Base-by-base conservation (phyloP, 2,113 vertebrate species). In the Ptychochromis oligacanthus region DNA sequence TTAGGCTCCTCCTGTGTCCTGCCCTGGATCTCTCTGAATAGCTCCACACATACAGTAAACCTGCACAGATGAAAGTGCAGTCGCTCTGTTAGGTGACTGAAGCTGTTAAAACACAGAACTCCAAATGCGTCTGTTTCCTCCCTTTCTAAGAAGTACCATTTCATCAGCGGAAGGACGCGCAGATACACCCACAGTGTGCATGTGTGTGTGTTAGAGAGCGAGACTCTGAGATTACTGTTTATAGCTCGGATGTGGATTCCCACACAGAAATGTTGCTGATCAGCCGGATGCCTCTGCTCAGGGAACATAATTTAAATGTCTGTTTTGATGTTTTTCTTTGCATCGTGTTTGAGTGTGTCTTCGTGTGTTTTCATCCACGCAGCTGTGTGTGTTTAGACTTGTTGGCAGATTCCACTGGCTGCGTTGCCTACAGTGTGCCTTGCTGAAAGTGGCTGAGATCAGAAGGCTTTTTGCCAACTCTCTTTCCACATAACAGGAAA, bases 21-120 rank as follows among this genome's bases (percentile, higher is more conserved):
- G 86, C 77, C 91, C 91, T 87, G 60, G n/a, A 86, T 89, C 75
- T 87, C 79, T 70, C 64, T 76, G 75, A 89, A 86, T 64, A 89
- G 62, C 49, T 70, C 2, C 74, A 77, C 49, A 70, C 77, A 81
- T n/a, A 82, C 57, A 56, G 15, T 7, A 40, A 40, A 14, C 1
- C 31, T 20, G 18, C 54, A 65, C 18, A 36, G 6, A 75, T 43
- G 49, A 77, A 67, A 31, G 17, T n/a, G 1, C 24, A 46, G 18
- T 15, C 18, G 18, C 18, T 24, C 20, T 55, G 31, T 55, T 49
- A 40, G 56, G 11, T n/a, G 52, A 13, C 24, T 67, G 62, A 28
- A 56, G 20, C 24, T 52, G 46, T 54, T 34, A 60, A 61, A 75
- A 78, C 46, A 24, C 38, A 80, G 34, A 74, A 57, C 18, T 77